Percentiles rank a stretch among this genome's conserved stretches.
Evolutionary conservation across 2,888 invertebrate genomes (phyloP).

Genomic region (Pristionchus mayeri): DNA sequence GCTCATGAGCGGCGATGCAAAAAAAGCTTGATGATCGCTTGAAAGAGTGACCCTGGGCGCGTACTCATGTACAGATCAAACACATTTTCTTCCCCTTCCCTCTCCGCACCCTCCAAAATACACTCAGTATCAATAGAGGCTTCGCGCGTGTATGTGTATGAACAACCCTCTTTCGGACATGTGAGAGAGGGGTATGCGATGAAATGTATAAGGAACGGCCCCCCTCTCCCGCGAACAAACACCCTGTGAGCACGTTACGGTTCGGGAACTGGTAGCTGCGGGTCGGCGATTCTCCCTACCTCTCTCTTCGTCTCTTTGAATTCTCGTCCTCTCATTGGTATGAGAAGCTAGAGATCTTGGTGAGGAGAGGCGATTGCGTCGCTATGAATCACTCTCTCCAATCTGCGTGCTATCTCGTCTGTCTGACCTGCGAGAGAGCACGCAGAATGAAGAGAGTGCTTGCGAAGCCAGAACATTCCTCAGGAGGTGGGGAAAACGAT

Average conservation of each 20-base stretch:
- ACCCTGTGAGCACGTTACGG: slow-evolving; percentile 28
- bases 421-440: neutral
- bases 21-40: neutral
- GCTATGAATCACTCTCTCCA: neutral
- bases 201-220: neutral
- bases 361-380: neutral
- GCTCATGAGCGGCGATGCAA: neutral
- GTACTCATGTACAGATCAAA: slow-evolving; percentile 19
- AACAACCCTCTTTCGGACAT: slow-evolving; percentile 33
- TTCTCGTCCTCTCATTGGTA: neutral
- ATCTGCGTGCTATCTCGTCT: neutral
- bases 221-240: neutral
- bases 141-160: neutral
- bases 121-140: neutral
- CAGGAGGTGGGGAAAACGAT: neutral
- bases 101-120: neutral
- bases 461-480: neutral
- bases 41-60: neutral
- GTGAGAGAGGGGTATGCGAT: too few species aligned
- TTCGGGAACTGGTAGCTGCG: slow-evolving; percentile 23
- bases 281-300: neutral
- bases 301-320: too few species aligned
- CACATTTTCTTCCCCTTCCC: neutral
- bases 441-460: too few species aligned
- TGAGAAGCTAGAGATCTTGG: neutral